These are phyloP conservation scores for Athripsodes cinereus DNA, from an alignment of 2,888 invertebrate genomes.

Conservation along the genomic window DNA sequence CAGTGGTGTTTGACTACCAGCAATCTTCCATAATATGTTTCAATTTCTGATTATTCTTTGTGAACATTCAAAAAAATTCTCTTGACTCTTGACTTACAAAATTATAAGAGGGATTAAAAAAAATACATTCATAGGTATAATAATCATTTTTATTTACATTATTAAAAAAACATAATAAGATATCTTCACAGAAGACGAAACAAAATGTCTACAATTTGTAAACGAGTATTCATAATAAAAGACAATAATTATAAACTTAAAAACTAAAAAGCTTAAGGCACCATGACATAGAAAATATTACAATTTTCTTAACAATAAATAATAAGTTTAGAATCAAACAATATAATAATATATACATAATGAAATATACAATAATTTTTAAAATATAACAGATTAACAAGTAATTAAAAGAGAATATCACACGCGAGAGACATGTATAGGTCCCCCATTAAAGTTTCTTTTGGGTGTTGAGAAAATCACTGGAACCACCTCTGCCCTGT, in stretches of 20 bases:
- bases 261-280: constrained; percentile 18
- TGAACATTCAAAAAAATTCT: too few relatives aligned
- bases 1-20: too few relatives aligned
- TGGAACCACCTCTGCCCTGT: constrained; percentile 32
- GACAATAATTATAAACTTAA: constrained; percentile 2
- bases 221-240: constrained; percentile 17
- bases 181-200: constrained; percentile 25
- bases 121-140: background rate
- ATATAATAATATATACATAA: background rate
- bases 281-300: constrained; percentile 12
- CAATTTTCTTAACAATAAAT: constrained; percentile 19
- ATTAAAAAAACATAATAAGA: background rate
- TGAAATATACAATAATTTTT: too few relatives aligned
- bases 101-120: background rate
- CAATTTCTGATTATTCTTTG: too few relatives aligned
- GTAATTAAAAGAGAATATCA: constrained; percentile 30
- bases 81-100: too few relatives aligned
- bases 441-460: constrained; percentile 31
- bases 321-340: constrained; percentile 4
- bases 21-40: too few relatives aligned
- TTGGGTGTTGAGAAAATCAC: constrained; percentile 24
- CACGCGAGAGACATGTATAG: constrained; percentile 44
- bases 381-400: background rate
- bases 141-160: background rate
- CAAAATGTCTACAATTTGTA: constrained; percentile 8